A percentile compares a stretch with the other conserved stretches of the same genome.
Conservation (phyloP, 1,140 invertebrate species). For the Diachasmimorpha longicaudata region DNA sequence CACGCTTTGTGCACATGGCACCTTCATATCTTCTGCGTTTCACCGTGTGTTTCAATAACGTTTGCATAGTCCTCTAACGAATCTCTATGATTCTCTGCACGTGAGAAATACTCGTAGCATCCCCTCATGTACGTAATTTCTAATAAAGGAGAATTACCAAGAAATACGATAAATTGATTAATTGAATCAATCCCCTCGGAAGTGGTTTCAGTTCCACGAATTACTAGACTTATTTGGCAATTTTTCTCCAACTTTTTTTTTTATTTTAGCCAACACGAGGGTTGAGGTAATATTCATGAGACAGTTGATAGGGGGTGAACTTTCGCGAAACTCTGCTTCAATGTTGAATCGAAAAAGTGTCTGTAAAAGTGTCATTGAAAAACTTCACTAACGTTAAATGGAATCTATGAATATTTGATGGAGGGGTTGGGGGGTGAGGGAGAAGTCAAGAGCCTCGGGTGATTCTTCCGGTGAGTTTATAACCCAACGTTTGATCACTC, state of each 20-base stretch:
- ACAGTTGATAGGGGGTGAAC: neutral
- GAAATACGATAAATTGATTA: neutral
- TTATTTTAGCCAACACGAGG: neutral
- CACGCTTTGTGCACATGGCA: neutral
- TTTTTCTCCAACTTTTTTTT: too few species aligned
- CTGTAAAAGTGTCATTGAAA: conserved; percentile 28
- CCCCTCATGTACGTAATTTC: neutral
- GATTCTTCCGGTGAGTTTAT: neutral
- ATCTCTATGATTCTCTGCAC: neutral
- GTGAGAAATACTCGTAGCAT: neutral
- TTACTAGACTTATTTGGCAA: too few species aligned
- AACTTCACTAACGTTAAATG: conserved; percentile 21
- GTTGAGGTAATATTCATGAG: neutral
- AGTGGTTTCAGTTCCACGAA: too few species aligned
- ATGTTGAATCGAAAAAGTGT: conserved; percentile 14
- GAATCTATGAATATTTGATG: conserved; percentile 32
- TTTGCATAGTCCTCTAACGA: conserved; percentile 3
- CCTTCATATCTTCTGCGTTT: neutral
- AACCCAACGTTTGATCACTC: neutral
- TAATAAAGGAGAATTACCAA: neutral
- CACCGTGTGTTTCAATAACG: neutral
- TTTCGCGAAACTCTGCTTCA: conserved; percentile 8
- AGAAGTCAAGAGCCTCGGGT: neutral
- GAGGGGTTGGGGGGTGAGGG: too few species aligned
- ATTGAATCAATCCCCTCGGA: neutral